These are phyloP conservation scores for Bradypodion ventrale DNA, from an alignment of 2,797 vertebrate species.

Conservation along the genomic window DNA sequence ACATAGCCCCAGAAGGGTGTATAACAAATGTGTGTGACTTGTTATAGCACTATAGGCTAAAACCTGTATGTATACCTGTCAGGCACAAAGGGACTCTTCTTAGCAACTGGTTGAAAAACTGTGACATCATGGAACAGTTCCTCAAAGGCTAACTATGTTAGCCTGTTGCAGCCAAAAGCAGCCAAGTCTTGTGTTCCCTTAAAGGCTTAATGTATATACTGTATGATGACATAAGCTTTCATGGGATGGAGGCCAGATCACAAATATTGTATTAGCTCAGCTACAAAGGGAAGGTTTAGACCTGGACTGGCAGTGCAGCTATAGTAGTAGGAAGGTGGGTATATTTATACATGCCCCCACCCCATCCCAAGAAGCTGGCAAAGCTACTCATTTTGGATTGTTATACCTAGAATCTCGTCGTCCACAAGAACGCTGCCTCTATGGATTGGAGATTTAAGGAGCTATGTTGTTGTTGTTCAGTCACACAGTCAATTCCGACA, in stretches of 20 bases:
- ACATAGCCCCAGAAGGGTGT: neutral
- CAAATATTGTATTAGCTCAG: neutral
- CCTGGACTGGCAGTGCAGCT: neutral
- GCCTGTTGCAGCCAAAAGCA: neutral
- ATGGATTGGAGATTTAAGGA: too few species aligned
- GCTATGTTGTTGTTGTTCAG: too few species aligned
- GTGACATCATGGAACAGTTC: neutral
- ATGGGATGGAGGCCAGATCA: neutral
- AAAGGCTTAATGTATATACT: neutral
- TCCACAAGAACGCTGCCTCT: too few species aligned
- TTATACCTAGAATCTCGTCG: too few species aligned
- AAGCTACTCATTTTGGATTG: too few species aligned
- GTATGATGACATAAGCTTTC: neutral
- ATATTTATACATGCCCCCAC: neutral
- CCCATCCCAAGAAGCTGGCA: too few species aligned
- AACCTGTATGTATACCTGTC: neutral
- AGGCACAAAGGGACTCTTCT: neutral
- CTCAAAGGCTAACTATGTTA: neutral
- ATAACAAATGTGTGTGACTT: neutral
- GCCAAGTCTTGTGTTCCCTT: neutral
- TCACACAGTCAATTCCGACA: too few species aligned
- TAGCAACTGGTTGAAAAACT: neutral
- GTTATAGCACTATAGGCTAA: neutral
- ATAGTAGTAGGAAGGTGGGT: too few species aligned
- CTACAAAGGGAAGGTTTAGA: too few species aligned